Evolutionary conservation across 2,888 invertebrate genomes (phyloP).

Genomic region (Daptonema setosum): DNA sequence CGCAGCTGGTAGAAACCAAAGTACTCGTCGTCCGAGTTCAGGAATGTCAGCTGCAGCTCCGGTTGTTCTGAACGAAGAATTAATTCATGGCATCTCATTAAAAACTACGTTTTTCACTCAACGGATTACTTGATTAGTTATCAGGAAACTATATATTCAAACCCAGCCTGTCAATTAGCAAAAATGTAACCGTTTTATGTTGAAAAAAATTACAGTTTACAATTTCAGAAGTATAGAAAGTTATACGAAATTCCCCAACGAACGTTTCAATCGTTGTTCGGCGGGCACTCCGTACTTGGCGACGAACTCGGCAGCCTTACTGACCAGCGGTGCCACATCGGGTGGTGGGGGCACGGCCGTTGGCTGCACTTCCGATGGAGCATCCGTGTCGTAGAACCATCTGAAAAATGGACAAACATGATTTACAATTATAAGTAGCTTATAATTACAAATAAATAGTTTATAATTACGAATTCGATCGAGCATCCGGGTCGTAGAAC

Average conservation of each 20-base stretch:
- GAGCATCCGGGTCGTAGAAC: constrained; percentile 6
- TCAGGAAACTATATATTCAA: too few species aligned
- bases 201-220: too few species aligned
- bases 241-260: too few species aligned
- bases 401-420: too few species aligned
- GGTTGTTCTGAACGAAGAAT: constrained; percentile 6
- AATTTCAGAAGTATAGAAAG: too few species aligned
- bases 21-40: constrained; percentile 51
- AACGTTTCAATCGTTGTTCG: constrained; percentile 40
- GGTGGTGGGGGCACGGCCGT: constrained; percentile 43
- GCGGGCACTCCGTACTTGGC: constrained; percentile 82
- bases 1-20: constrained; percentile 49
- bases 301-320: constrained; percentile 88
- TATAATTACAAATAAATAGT: too few species aligned
- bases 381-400: constrained; percentile 7
- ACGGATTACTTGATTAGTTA: too few species aligned
- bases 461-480: too few species aligned
- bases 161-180: too few species aligned
- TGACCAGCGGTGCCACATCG: constrained; percentile 63
- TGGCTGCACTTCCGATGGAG: constrained; percentile 6
- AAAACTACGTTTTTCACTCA: too few species aligned
- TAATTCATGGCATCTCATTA: background rate
- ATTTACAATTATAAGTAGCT: too few species aligned
- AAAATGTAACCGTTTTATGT: too few species aligned
- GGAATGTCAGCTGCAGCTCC: constrained; percentile 65